These are phyloP conservation scores for Lordiphosa clarofinis DNA, from an alignment of 1,140 invertebrate genomes.

Conservation along the genomic window DNA sequence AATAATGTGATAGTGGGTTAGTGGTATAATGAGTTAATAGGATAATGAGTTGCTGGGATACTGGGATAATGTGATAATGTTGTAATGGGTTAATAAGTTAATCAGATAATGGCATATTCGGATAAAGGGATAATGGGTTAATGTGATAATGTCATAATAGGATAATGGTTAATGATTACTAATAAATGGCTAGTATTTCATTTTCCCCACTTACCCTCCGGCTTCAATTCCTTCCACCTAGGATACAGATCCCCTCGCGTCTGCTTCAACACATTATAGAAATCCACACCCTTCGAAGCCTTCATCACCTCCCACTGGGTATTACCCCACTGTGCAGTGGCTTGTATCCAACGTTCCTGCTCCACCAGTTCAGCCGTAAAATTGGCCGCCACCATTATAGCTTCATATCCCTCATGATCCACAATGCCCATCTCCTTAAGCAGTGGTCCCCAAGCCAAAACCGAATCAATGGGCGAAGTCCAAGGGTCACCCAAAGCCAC, in stretches of 20 bases:
- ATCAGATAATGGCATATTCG: no score
- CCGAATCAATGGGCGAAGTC: constrained; percentile 91
- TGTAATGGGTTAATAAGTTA: no score
- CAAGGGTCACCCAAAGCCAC: constrained; percentile 91
- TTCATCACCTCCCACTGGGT: constrained; percentile 84
- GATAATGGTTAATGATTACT: no score
- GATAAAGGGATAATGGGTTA: no score
- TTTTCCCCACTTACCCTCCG: constrained; percentile 25
- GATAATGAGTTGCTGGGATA: no score
- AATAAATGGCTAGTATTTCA: no score
- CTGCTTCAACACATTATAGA: constrained; percentile 87
- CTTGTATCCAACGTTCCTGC: constrained; percentile 81
- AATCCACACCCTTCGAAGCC: constrained; percentile 85
- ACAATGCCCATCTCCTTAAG: constrained; percentile 81
- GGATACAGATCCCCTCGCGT: constrained; percentile 44
- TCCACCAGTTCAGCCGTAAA: constrained; percentile 81
- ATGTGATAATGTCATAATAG: no score
- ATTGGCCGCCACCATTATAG: constrained; percentile 81
- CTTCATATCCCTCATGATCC: constrained; percentile 82
- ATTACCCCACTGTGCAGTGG: constrained; percentile 84
- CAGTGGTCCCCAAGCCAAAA: constrained; percentile 89
- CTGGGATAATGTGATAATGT: no score
- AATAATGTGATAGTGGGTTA: no score
- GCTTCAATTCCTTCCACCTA: constrained; percentile 52
- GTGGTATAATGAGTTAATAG: no score